Evolutionary conservation across 1,140 invertebrate genomes (phyloP).

Genomic region (Ostrea denselamellosa): DNA sequence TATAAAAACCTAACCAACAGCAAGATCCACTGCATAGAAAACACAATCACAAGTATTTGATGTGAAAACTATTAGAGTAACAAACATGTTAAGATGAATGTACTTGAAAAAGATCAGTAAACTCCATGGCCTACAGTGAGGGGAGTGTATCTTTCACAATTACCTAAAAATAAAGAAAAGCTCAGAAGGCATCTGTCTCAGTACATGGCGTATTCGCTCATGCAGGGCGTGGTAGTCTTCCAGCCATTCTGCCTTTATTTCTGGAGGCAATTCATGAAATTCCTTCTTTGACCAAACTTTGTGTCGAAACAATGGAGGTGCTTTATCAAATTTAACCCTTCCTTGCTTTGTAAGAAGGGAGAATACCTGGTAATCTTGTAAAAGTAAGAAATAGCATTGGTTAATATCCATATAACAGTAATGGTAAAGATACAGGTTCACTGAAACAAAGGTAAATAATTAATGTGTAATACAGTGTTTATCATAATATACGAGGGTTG

Average conservation of each 20-base stretch:
- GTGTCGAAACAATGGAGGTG: conserved; percentile 64
- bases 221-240: conserved; percentile 77
- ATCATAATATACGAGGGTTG: too few relatives aligned
- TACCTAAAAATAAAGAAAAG: conserved; percentile 81
- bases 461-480: too few relatives aligned
- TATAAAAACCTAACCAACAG: neutral
- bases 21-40: too few relatives aligned
- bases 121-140: neutral
- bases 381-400: neutral
- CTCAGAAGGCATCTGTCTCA: conserved; percentile 78
- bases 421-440: too few relatives aligned
- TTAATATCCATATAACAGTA: neutral
- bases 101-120: too few relatives aligned
- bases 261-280: conserved; percentile 75
- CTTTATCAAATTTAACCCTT: conserved; percentile 64
- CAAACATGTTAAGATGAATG: too few relatives aligned
- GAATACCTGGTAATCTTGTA: conserved; percentile 72
- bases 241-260: conserved; percentile 71
- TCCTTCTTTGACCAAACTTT: conserved; percentile 70
- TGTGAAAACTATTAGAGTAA: too few relatives aligned
- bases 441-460: too few relatives aligned
- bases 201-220: conserved; percentile 76
- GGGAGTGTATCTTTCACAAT: neutral
- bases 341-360: conserved; percentile 67
- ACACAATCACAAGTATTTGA: too few relatives aligned